phyloP scores from a whole-genome alignment of 2,797 vertebrate genomes.

The Babyrousa celebensis region DNA sequence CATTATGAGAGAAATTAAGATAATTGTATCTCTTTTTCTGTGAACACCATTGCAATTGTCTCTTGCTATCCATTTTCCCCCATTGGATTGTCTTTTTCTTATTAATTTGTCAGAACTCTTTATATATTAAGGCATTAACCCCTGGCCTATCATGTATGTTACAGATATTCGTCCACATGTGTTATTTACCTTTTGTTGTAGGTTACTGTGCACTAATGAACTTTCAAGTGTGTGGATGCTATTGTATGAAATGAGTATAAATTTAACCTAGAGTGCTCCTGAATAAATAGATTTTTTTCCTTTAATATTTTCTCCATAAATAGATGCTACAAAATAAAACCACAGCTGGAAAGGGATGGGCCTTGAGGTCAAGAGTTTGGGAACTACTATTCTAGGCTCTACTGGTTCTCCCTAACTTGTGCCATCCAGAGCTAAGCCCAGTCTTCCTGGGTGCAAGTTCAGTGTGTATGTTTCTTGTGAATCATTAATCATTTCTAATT shows the following conservation, averaged over 20 bases:
- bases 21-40: conserved; percentile 2
- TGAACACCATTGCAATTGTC: neutral
- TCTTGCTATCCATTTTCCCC: neutral
- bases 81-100: conserved; percentile 23
- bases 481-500: conserved; percentile 14
- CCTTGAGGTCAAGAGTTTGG: neutral
- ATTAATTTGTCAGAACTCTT: conserved; percentile 58
- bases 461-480: neutral
- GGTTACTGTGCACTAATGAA: neutral
- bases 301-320: conserved; percentile 26
- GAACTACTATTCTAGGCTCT: neutral
- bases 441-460: neutral
- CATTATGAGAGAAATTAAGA: conserved; percentile 39
- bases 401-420: neutral
- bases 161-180: neutral
- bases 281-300: neutral
- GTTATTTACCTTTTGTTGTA: neutral
- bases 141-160: neutral
- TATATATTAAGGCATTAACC: conserved; percentile 13
- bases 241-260: neutral
- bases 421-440: neutral
- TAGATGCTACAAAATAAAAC: neutral
- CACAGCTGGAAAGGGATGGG: neutral
- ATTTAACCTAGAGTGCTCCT: neutral
- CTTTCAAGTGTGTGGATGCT: neutral